These are phyloP conservation scores for Platyscapa corneri DNA, from an alignment of 1,140 invertebrate genomes.

Conservation along the genomic window DNA sequence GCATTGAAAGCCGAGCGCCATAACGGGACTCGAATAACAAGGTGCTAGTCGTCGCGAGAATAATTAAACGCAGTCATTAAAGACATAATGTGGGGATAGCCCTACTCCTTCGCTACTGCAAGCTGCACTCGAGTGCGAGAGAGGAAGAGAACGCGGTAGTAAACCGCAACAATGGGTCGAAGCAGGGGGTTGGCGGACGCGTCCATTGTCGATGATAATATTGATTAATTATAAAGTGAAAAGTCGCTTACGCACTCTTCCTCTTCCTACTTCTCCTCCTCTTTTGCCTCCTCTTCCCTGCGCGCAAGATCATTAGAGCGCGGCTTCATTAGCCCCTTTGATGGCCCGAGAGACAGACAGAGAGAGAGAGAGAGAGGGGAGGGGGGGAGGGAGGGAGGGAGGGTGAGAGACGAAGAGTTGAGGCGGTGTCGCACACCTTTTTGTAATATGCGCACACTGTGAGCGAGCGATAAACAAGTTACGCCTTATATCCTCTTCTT, in stretches of 20 bases:
- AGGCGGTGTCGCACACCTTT: slow-evolving; percentile 14
- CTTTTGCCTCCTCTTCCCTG: background rate
- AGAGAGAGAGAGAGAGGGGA: background rate
- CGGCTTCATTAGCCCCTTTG: slow-evolving; percentile 54
- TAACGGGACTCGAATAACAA: slow-evolving; percentile 25
- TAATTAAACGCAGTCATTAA: slow-evolving; percentile 61
- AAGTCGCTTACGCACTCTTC: slow-evolving; percentile 52
- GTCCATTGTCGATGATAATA: slow-evolving; percentile 65
- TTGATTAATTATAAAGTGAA: slow-evolving; percentile 65
- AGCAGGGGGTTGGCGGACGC: slow-evolving; percentile 25
- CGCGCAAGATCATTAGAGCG: slow-evolving; percentile 52
- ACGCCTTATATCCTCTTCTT: background rate
- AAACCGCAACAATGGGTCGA: slow-evolving; percentile 61
- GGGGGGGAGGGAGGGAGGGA: background rate
- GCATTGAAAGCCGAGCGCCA: background rate
- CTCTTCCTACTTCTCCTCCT: background rate
- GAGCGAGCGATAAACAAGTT: slow-evolving; percentile 39
- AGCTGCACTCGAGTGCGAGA: too few relatives aligned
- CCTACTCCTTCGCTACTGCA: slow-evolving; percentile 44
- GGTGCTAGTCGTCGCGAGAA: slow-evolving; percentile 8
- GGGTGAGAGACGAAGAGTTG: background rate
- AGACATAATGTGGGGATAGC: slow-evolving; percentile 52
- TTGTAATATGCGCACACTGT: background rate
- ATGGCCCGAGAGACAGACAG: background rate
- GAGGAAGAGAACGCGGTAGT: slow-evolving; percentile 26